Conservation (phyloP, 2,113 vertebrate genomes). For the Phalacrocorax aristotelis region DNA sequence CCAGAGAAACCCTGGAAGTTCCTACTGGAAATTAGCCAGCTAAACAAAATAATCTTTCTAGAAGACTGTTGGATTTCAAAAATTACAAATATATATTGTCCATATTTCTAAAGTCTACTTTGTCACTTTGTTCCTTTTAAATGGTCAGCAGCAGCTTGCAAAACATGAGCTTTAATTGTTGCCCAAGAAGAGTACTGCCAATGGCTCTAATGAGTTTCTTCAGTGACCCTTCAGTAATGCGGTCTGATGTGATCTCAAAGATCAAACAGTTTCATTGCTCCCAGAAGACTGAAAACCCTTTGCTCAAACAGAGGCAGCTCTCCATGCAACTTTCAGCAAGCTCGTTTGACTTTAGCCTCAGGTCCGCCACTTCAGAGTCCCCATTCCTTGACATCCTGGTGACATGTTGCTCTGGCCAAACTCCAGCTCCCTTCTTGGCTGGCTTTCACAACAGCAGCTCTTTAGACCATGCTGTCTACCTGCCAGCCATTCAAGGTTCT, state of each 20-base stretch:
- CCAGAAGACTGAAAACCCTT: not conserved
- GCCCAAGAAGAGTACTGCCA: not conserved
- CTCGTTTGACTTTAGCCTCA: not conserved
- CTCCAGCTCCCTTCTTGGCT: not conserved
- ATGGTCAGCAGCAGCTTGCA: not conserved
- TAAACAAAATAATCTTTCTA: not conserved
- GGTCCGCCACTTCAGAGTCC: not conserved
- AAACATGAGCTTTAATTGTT: not conserved
- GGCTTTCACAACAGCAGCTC: not conserved
- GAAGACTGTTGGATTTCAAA: not conserved
- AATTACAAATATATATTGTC: not conserved
- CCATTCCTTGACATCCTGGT: not conserved
- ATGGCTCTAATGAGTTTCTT: not conserved
- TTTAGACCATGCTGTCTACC: not conserved
- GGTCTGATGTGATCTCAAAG: constrained; percentile 8
- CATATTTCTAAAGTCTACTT: not conserved
- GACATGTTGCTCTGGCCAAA: not conserved
- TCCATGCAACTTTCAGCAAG: not conserved
- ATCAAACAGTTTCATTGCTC: constrained; percentile 33
- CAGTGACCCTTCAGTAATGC: constrained; percentile 41
- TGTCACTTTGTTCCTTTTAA: not conserved
- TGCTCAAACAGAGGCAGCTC: not conserved
- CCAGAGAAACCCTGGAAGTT: not conserved
- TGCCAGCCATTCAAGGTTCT: not conserved
- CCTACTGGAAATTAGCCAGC: not conserved